These are phyloP conservation scores for Drosophila takahashii DNA, from an alignment of 1,140 invertebrate genomes.

Conservation along the genomic window DNA sequence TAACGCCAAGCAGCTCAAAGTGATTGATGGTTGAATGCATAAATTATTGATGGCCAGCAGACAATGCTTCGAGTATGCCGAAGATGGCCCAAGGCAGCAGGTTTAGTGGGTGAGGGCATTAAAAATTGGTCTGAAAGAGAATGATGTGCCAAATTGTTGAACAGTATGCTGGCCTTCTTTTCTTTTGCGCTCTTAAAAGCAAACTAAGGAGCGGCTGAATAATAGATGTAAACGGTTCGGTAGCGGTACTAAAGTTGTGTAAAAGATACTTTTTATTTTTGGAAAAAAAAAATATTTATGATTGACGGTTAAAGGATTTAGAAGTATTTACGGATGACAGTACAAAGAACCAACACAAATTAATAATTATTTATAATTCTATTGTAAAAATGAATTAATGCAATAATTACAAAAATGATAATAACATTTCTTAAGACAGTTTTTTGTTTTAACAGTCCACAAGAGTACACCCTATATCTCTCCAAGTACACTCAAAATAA, in stretches of 20 bases:
- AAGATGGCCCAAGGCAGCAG: constrained; percentile 17
- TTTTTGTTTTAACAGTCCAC: not conserved
- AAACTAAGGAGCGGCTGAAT: constrained; percentile 10
- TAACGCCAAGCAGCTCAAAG: constrained; percentile 75
- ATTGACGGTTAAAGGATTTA: too few species aligned
- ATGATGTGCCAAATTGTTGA: constrained; percentile 64
- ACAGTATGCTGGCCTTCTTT: constrained; percentile 20
- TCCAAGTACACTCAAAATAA: too few species aligned
- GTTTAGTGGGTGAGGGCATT: constrained; percentile 15
- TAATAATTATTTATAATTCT: too few species aligned
- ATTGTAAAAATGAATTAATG: too few species aligned
- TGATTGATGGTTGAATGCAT: constrained; percentile 82
- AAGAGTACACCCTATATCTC: constrained; percentile 7
- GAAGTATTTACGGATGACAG: too few species aligned
- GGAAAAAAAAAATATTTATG: too few species aligned
- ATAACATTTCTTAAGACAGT: too few species aligned
- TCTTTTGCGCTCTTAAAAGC: constrained; percentile 1
- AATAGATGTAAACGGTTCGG: not conserved
- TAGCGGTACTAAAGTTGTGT: not conserved
- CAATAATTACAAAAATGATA: too few species aligned
- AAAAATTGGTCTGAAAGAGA: constrained; percentile 35
- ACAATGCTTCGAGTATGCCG: constrained; percentile 48
- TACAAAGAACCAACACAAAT: too few species aligned
- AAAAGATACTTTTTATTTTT: not conserved
- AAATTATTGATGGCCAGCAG: constrained; percentile 79